Conservation (phyloP, 2,888 invertebrate species). For the Himalopsyche anomala region DNA sequence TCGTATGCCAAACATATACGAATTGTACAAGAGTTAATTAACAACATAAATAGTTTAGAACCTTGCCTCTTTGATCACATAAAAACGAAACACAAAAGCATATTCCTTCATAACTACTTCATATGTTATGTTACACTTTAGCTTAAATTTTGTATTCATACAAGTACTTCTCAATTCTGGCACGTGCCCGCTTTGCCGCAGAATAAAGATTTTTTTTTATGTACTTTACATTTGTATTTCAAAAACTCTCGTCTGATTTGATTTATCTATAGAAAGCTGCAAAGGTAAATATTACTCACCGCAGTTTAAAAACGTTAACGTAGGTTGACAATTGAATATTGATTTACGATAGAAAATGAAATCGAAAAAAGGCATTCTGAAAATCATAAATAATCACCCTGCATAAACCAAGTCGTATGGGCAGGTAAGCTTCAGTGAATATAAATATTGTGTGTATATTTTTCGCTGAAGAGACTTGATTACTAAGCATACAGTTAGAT, state of each 20-base stretch:
- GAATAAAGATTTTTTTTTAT: constrained; percentile 27
- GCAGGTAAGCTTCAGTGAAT: too few species aligned
- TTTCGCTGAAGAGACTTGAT: too few species aligned
- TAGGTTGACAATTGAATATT: constrained; percentile 20
- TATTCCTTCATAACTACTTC: neutral
- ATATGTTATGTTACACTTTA: neutral
- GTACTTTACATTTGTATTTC: constrained; percentile 30
- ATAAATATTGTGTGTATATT: too few species aligned
- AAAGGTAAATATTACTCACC: neutral
- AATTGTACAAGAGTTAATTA: too few species aligned
- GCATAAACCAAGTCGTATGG: neutral
- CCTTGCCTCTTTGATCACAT: neutral
- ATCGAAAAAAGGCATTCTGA: neutral
- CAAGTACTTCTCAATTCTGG: constrained; percentile 11
- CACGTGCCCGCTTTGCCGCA: neutral
- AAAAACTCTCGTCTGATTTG: constrained; percentile 3
- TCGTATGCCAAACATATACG: too few species aligned
- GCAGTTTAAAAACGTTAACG: neutral
- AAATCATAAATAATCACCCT: neutral
- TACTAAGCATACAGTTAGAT: too few species aligned
- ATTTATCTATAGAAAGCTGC: neutral
- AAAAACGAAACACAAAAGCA: neutral
- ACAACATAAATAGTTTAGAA: too few species aligned
- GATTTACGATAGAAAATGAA: neutral
- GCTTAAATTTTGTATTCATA: neutral